Percentiles rank a stretch among this genome's conserved stretches.
These are phyloP conservation scores for Halictus quadricinctus DNA, from an alignment of 2,888 invertebrate species.

Conservation along the genomic window DNA sequence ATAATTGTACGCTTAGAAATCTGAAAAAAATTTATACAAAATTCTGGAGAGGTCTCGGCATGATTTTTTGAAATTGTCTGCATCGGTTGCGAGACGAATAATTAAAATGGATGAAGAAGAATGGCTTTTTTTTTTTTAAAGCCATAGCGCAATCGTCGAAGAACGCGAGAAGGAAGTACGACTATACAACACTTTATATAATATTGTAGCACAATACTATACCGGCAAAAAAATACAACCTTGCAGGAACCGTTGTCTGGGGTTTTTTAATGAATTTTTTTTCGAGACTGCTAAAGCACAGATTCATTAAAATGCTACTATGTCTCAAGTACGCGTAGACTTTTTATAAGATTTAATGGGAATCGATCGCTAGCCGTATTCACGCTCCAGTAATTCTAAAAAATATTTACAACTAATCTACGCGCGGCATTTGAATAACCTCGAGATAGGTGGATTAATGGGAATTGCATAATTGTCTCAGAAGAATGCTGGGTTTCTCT, in stretches of 20 bases:
- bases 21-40: too few relatives aligned
- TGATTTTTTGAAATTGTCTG: not conserved
- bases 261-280: not conserved
- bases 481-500: too few relatives aligned
- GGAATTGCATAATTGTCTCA: too few relatives aligned
- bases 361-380: not conserved
- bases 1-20: too few relatives aligned
- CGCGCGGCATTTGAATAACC: too few relatives aligned
- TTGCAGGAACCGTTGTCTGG: not conserved
- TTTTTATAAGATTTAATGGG: not conserved
- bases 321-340: not conserved
- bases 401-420: not conserved
- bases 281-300: not conserved
- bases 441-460: too few relatives aligned
- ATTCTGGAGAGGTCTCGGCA: too few relatives aligned
- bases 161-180: not conserved
- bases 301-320: not conserved
- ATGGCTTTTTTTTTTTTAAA: not conserved
- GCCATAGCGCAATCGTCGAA: not conserved
- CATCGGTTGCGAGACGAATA: not conserved
- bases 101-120: not conserved
- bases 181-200: not conserved
- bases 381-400: not conserved
- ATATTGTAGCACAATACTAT: not conserved
- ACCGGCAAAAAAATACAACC: not conserved